phyloP scores from a whole-genome alignment of 2,113 vertebrate genomes.

The Leptosomus discolor region DNA sequence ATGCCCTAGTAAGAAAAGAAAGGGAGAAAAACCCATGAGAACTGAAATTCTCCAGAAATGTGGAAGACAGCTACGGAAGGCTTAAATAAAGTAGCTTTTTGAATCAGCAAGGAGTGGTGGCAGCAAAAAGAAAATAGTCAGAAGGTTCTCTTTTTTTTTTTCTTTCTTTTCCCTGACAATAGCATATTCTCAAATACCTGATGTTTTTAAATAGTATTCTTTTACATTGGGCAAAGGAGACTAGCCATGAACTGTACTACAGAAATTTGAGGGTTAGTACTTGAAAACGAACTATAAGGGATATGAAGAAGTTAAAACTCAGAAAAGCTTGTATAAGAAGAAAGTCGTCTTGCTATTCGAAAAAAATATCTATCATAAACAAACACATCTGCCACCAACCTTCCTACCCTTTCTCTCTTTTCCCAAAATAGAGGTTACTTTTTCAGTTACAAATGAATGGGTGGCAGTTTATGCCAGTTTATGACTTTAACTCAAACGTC shows the following conservation, averaged over 20 bases:
- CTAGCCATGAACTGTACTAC: neutral
- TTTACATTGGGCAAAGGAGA: neutral
- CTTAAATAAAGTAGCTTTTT: neutral
- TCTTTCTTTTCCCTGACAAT: neutral
- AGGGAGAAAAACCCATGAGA: neutral
- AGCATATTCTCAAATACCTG: neutral
- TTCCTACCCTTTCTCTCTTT: neutral
- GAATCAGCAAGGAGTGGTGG: neutral
- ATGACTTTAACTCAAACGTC: neutral
- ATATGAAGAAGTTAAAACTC: neutral
- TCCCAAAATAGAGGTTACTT: neutral
- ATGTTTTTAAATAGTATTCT: neutral
- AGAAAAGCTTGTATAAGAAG: neutral
- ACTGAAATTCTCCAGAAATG: neutral
- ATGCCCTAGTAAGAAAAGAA: neutral
- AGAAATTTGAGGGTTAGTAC: neutral
- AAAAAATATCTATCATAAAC: neutral
- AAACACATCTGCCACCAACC: neutral
- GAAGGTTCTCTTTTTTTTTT: neutral
- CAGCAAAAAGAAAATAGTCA: neutral
- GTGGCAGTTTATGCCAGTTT: neutral
- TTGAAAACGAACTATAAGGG: neutral
- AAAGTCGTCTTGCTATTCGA: neutral
- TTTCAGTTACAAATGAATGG: neutral
- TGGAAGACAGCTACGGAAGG: neutral